Evolutionary conservation across 2,888 invertebrate species (phyloP).

Genomic region (Spatulosminthurus flaviceps): DNA sequence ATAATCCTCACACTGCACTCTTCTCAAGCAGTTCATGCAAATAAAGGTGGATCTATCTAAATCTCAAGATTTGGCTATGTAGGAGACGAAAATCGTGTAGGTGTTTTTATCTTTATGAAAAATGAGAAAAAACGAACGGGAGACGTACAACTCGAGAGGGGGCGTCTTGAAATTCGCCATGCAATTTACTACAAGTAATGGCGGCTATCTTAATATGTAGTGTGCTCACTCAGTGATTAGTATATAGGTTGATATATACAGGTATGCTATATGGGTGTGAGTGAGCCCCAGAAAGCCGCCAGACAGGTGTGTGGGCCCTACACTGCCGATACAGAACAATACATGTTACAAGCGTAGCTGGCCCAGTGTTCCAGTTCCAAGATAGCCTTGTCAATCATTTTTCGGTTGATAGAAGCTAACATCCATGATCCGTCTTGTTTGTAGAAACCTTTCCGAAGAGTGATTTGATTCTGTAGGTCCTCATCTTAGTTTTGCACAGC

Average conservation of each 20-base stretch:
- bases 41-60: too few species aligned
- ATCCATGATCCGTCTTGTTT: too few species aligned
- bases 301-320: not conserved
- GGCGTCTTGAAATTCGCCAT: slow-evolving; percentile 22
- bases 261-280: slow-evolving; percentile 31
- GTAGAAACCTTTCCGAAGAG: too few species aligned
- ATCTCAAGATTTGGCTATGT: not conserved
- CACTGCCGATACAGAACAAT: too few species aligned
- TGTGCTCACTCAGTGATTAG: too few species aligned
- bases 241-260: not conserved
- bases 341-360: too few species aligned
- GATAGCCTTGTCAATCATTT: too few species aligned
- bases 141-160: slow-evolving; percentile 20
- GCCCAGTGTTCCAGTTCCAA: too few species aligned
- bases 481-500: too few species aligned
- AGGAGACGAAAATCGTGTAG: not conserved
- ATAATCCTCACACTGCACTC: not conserved
- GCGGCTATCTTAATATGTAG: slow-evolving; percentile 32
- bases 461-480: too few species aligned
- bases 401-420: too few species aligned
- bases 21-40: not conserved
- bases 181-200: slow-evolving; percentile 20
- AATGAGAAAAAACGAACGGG: slow-evolving; percentile 10
- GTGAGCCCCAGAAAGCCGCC: slow-evolving; percentile 43
- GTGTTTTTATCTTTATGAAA: not conserved